Conservation (phyloP, 2,113 vertebrate genomes). For the Erinaceus europaeus region DNA sequence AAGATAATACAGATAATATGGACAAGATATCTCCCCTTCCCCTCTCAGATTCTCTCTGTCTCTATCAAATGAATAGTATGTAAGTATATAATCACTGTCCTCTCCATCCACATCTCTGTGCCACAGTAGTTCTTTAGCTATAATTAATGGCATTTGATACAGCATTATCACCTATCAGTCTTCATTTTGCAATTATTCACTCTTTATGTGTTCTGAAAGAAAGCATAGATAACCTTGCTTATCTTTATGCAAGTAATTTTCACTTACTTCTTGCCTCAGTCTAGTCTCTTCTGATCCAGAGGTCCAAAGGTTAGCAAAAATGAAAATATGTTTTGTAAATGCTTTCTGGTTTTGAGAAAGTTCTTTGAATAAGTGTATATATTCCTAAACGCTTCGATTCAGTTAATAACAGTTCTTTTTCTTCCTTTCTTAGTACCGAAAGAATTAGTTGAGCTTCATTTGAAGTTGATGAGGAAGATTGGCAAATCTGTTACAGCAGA, state of each 20-base stretch:
- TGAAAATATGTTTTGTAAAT: slow-evolving; percentile 6
- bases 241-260: not conserved
- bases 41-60: too few relatives aligned
- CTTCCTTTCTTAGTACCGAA: slow-evolving; percentile 88
- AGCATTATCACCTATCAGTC: not conserved
- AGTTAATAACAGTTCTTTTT: slow-evolving; percentile 52
- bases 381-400: slow-evolving; percentile 28
- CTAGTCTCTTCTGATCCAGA: too few relatives aligned
- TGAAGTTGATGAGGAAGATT: slow-evolving; percentile 98
- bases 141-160: not conserved
- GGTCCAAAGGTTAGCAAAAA: not conserved
- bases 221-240: not conserved
- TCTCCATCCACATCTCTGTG: accelerated
- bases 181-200: not conserved
- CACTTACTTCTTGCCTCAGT: too few relatives aligned
- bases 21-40: too few relatives aligned
- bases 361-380: slow-evolving; percentile 9
- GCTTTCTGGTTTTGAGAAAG: not conserved
- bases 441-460: slow-evolving; percentile 95
- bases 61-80: too few relatives aligned
- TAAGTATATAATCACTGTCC: too few relatives aligned
- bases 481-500: slow-evolving; percentile 95
- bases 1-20: too few relatives aligned
- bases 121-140: not conserved
- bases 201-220: slow-evolving; percentile 3